Evolutionary conservation across 2,113 vertebrate genomes (phyloP).

Genomic region (Anoura caudifer): DNA sequence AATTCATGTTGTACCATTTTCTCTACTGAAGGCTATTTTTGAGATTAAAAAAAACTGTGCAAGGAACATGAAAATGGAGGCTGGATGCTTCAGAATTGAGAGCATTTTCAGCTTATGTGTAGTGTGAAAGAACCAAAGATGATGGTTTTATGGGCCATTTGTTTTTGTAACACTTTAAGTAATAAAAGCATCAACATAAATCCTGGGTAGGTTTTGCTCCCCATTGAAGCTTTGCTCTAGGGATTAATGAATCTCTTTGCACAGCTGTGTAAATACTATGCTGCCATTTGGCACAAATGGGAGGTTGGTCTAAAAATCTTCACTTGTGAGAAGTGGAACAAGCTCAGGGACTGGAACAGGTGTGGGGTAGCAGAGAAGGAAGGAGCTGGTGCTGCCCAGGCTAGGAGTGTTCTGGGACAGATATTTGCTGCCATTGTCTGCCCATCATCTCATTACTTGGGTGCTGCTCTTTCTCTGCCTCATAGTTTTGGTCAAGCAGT

Average conservation of each 20-base stretch:
- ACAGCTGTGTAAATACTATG: neutral
- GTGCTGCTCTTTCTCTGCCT: neutral
- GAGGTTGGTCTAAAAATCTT: neutral
- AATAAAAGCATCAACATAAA: slow-evolving; percentile 13
- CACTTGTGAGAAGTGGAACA: neutral
- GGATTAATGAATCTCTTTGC: slow-evolving; percentile 13
- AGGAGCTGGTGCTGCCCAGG: accelerated
- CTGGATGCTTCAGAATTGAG: neutral
- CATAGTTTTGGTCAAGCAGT: neutral
- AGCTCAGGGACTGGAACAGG: neutral
- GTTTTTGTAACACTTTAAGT: slow-evolving; percentile 21
- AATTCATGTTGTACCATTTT: slow-evolving; percentile 28
- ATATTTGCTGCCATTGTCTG: neutral
- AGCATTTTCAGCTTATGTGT: neutral
- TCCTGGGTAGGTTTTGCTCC: slow-evolving; percentile 8
- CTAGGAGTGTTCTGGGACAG: neutral
- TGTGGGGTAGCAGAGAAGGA: neutral
- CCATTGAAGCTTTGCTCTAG: neutral
- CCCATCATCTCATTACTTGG: neutral
- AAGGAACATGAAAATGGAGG: neutral
- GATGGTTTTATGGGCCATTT: neutral
- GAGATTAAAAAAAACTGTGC: neutral
- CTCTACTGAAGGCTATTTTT: slow-evolving; percentile 11
- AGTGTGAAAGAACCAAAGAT: neutral
- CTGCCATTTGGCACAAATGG: slow-evolving; percentile 31